Evolutionary conservation across 64 coral and sea anemone species (phyloP).

Genomic region (Montipora cactus): DNA sequence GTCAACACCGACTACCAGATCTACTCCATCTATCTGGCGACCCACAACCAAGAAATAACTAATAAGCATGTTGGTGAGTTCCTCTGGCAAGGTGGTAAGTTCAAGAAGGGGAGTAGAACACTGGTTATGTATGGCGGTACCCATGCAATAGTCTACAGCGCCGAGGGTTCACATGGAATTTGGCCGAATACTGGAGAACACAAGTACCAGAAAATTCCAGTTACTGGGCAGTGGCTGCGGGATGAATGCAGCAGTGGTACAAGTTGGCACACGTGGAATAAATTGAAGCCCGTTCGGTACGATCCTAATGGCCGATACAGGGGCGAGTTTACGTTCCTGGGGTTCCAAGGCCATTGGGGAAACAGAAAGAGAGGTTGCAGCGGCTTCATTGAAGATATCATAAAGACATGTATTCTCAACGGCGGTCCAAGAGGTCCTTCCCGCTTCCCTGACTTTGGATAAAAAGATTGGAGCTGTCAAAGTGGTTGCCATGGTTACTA

Average conservation of each 20-base stretch:
- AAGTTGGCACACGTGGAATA: slow-evolving; percentile 24
- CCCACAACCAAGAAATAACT: background rate
- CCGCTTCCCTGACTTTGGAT: background rate
- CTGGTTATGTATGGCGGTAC: background rate
- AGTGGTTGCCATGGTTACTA: background rate
- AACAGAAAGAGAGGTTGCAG: slow-evolving; percentile 23
- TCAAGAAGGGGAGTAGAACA: background rate
- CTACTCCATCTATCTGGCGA: slow-evolving; percentile 10
- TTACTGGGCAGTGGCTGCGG: background rate
- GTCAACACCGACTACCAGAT: background rate
- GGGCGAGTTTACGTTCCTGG: slow-evolving; percentile 20
- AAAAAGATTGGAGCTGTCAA: background rate
- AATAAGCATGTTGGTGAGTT: slow-evolving; percentile 3
- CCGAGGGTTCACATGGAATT: slow-evolving; percentile 38
- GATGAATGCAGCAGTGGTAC: background rate
- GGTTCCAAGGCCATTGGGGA: slow-evolving; percentile 33
- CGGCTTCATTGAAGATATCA: background rate
- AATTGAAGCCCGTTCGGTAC: background rate
- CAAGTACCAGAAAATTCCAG: background rate
- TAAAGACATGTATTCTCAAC: background rate
- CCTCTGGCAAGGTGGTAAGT: background rate
- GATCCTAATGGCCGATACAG: background rate
- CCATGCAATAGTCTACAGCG: slow-evolving; percentile 19
- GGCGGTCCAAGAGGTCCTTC: background rate
- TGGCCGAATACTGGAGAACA: slow-evolving; percentile 3